These are phyloP conservation scores for Sitta europaea DNA, from an alignment of 2,113 vertebrate species.

Conservation along the genomic window DNA sequence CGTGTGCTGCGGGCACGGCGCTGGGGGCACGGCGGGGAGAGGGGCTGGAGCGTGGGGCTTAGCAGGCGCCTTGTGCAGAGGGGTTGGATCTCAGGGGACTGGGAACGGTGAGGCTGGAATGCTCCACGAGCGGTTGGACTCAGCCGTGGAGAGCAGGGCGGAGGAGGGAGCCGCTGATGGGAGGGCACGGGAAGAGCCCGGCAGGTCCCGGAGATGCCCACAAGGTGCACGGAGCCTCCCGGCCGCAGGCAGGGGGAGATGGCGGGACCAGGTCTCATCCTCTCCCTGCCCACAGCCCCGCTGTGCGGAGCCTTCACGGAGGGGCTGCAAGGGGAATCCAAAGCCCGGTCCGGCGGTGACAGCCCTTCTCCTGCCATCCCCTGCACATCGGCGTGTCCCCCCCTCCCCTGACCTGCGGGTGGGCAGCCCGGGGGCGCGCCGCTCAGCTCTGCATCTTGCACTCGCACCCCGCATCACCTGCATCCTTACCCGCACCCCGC, in stretches of 20 bases:
- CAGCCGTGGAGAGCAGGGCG: neutral
- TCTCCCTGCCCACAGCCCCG: neutral
- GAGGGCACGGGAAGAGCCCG: neutral
- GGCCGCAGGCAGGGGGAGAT: neutral
- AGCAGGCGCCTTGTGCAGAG: neutral
- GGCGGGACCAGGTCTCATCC: neutral
- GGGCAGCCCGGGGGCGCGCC: neutral
- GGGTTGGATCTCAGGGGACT: neutral
- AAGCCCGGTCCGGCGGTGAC: neutral
- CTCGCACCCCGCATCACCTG: neutral
- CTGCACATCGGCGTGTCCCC: neutral
- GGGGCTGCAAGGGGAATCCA: neutral
- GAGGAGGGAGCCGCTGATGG: neutral
- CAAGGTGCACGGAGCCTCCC: neutral
- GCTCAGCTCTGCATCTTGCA: neutral
- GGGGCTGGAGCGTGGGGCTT: neutral
- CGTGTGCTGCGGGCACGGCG: fast-evolving
- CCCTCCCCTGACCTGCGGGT: neutral
- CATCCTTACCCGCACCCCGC: neutral
- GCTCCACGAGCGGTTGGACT: neutral
- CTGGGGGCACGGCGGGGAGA: neutral
- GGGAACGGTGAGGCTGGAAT: neutral
- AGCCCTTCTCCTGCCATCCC: neutral
- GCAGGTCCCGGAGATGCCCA: neutral
- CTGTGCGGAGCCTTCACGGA: neutral